Evolutionary conservation across 2,113 vertebrate genomes (phyloP).

Genomic region (Thermophis baileyi): DNA sequence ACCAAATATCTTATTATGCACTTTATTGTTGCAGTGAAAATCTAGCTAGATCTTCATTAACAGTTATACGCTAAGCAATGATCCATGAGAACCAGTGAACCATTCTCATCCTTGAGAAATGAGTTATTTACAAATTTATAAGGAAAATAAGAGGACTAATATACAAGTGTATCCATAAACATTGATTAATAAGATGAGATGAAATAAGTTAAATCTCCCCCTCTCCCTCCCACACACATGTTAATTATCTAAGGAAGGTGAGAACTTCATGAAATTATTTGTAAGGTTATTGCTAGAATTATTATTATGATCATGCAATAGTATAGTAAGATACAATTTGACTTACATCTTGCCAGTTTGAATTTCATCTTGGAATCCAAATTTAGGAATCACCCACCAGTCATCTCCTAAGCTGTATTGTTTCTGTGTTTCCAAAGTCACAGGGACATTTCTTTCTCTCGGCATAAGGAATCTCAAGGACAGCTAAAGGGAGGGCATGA

Average conservation of each 20-base stretch:
- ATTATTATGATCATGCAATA: neutral
- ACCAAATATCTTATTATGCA: conserved; percentile 47
- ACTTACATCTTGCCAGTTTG: neutral
- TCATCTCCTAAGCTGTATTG: neutral
- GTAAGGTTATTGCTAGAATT: neutral
- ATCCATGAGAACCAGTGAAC: conserved; percentile 23
- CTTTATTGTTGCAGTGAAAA: conserved; percentile 53
- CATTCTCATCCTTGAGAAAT: neutral
- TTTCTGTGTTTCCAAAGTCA: neutral
- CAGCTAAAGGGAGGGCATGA: neutral
- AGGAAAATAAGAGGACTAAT: neutral
- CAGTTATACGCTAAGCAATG: conserved; percentile 33
- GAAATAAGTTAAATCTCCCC: neutral
- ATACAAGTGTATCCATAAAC: neutral
- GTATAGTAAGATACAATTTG: neutral
- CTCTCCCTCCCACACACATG: neutral
- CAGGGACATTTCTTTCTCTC: neutral
- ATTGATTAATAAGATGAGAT: neutral
- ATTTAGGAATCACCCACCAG: neutral
- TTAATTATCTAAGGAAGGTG: neutral
- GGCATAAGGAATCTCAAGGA: neutral
- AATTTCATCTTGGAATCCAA: neutral
- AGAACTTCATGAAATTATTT: neutral
- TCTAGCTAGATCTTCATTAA: conserved; percentile 53
- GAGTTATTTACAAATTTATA: conserved; percentile 17